Evolutionary conservation across 2,888 invertebrate species (phyloP), one percentile per base, ranked within the genome.

Genomic region (Orthosia cruda): DNA sequence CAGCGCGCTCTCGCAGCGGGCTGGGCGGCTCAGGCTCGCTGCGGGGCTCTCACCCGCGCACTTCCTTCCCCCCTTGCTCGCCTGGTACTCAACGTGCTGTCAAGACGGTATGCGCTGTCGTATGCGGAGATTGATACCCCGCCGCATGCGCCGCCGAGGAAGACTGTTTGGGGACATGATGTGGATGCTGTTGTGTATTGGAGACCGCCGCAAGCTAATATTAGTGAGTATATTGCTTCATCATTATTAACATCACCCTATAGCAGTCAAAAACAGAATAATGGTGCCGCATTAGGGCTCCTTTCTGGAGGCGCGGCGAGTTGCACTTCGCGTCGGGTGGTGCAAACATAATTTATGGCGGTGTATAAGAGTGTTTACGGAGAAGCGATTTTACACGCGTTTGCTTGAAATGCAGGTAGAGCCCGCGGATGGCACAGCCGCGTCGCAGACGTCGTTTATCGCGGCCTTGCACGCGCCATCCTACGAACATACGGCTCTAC

Each of bases 121-220:
- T 96, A 98, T 74, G 97, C 98, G 0, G 97, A 98, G 91, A 95
- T 97, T 18, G 93, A 93, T 71, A 92, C 94, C 87, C 96, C 91
- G 77, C 90, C 85, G 26, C 93, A 90, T 85, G 95, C 94, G 72
- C 92, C 81, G 80, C 93, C 84, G 5, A 95, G 97, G 80, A 96
- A 95, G 3, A 97, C 97, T 12, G 86, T 97, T 23, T 98, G 98
- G 97, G 97, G 98, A 0, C 97, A 98, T 80, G 96, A 97, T 13
- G 97, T 98, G 1, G 97, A 97, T 5, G 96, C 97, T 57, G 97
- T 97, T 0, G 94, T 98, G 70, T 98, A 98, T 89, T 98, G 98
- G 98, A 95, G 98, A 83, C 98, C 98, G 16, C 98, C 98, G 0
- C 98, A 98, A 92, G 98, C 98, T 70, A 98, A 98, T 92, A 98